Conservation (phyloP, 2,888 invertebrate genomes). For the Neuroscelio doddi region DNA sequence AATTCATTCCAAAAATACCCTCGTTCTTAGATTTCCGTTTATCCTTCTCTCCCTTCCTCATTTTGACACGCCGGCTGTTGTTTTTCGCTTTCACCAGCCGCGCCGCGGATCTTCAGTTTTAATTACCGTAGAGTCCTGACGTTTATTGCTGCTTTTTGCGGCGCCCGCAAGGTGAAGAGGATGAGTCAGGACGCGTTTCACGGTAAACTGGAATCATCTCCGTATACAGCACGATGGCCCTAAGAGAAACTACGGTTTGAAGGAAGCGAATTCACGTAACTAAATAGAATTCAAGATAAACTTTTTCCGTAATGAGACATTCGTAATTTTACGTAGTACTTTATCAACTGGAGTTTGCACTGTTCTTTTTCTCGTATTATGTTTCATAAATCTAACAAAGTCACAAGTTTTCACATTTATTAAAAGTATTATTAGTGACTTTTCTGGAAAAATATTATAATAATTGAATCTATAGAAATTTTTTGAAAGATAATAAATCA, state of each 20-base stretch:
- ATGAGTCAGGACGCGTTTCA: conserved; percentile 50
- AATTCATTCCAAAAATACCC: conserved; percentile 35
- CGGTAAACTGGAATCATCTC: conserved; percentile 40
- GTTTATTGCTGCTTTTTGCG: conserved; percentile 69
- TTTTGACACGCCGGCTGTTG: conserved; percentile 56
- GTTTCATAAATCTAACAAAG: too few relatives aligned
- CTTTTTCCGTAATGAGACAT: conserved; percentile 46
- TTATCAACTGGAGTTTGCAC: too few relatives aligned
- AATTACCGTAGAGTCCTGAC: conserved; percentile 68
- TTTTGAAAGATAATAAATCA: too few relatives aligned
- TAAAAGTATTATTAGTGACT: too few relatives aligned
- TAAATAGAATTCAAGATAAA: conserved; percentile 62
- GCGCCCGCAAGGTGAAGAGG: conserved; percentile 48
- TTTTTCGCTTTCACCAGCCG: conserved; percentile 60
- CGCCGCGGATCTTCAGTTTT: conserved; percentile 68
- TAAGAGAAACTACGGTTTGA: conserved; percentile 43
- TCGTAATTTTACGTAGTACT: conserved; percentile 37
- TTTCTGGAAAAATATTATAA: too few relatives aligned
- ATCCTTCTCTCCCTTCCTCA: conserved; percentile 35
- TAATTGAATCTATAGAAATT: too few relatives aligned
- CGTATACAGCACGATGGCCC: conserved; percentile 28
- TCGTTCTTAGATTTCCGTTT: conserved; percentile 15
- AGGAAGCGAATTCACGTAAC: conserved; percentile 64
- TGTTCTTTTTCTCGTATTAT: too few relatives aligned
- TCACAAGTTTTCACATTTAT: background rate